phyloP scores from a whole-genome alignment of 2,113 vertebrate species.

The Gadus chalcogrammus region DNA sequence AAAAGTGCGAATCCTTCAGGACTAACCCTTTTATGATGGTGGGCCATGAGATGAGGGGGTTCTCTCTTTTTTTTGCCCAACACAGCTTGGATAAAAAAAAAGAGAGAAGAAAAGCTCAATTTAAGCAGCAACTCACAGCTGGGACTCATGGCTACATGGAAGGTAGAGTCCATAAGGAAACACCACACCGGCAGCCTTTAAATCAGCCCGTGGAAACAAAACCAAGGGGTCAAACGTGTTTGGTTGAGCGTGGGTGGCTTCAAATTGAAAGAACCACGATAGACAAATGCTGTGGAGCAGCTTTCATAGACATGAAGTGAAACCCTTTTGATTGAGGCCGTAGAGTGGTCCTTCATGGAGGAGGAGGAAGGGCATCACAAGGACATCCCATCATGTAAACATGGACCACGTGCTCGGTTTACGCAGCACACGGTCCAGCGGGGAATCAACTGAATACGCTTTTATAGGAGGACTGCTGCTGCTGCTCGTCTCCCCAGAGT shows the following conservation, averaged over 20 bases:
- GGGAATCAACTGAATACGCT: constrained; percentile 41
- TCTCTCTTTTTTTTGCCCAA: constrained; percentile 36
- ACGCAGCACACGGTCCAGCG: constrained; percentile 48
- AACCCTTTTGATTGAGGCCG: constrained; percentile 51
- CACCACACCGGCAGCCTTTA: constrained; percentile 63
- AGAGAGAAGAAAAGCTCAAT: constrained; percentile 24
- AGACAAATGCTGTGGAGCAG: constrained; percentile 54
- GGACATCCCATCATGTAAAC: constrained; percentile 62
- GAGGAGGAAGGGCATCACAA: constrained; percentile 62
- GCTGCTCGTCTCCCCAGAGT: constrained; percentile 26
- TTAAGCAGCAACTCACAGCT: constrained; percentile 68
- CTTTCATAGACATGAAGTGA: constrained; percentile 54
- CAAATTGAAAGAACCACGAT: constrained; percentile 53
- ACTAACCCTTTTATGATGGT: constrained; percentile 63
- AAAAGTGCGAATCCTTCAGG: constrained; percentile 57
- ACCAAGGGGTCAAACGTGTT: constrained; percentile 25
- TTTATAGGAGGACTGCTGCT: constrained; percentile 16
- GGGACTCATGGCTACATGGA: constrained; percentile 60
- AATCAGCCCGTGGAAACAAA: constrained; percentile 65
- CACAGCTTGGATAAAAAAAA: constrained; percentile 43
- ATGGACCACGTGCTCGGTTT: constrained; percentile 47
- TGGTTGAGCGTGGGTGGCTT: constrained; percentile 38
- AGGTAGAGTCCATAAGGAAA: constrained; percentile 63
- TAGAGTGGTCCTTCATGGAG: constrained; percentile 38
- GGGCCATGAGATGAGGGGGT: constrained; percentile 54